Base-by-base conservation (phyloP, 2,797 vertebrate genomes). In the Echeneis naucrates region DNA sequence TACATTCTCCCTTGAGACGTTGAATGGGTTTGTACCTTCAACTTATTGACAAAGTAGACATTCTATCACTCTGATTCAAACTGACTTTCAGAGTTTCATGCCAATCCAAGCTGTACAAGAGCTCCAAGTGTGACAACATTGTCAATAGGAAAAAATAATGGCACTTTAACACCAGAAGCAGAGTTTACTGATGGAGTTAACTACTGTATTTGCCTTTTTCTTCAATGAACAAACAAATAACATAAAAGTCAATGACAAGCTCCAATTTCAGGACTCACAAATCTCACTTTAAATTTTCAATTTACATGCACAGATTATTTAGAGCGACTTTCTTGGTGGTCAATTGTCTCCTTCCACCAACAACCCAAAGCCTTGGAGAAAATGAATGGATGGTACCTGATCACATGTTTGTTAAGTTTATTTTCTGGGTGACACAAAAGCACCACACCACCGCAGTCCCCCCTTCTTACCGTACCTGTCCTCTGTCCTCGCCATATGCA, bases 341-440 rank as follows among this genome's bases (percentile, higher is more conserved):
- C 32, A 14, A 16, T 11, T 9, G 27, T 60, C 40, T 69, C 40
- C 40, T 27, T 40, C 10, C 51, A 32, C 33, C 23, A 9, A 19
- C 14, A 38, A 4, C n/a, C 51, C 47, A 32, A 38, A 40, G 61
- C 32, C 0, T 8, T 13, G 3, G 14, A 32, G 26, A 68, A 57
- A 57, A 57, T 17, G 10, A 35, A 47, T 44, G 54, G 30, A 38
- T 35, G 56, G 23, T 17, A 40, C 12, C 12, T 38, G 38, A 42
- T 45, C 6, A 30, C 61, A 45, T n/a, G n/a, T n/a, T n/a, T n/a
- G n/a, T 57, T 60, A 50, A 42, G 27, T 63, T 40, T 56, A 17
- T 66, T 35, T 13, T 11, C 16, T 23, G 8, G n/a, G 8, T 47
- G 30, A 53, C 26, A 33, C 30, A 33, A 48, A 10, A 47, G 19